Evolutionary conservation across 35 echinoderm and acorn worm genomes (phyloP).

Genomic region (Patiria miniata): DNA sequence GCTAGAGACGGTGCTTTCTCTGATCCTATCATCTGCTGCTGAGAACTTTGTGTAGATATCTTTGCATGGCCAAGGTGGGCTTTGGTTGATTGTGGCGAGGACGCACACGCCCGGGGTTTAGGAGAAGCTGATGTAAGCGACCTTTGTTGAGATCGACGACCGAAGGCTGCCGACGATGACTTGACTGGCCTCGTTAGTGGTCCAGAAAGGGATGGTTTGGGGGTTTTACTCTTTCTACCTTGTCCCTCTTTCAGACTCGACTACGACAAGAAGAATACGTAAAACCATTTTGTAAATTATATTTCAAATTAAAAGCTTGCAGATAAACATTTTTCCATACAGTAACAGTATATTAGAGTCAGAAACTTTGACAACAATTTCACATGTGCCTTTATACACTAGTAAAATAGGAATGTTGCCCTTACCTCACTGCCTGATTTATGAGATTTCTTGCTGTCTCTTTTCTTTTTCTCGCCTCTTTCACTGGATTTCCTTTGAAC

Average conservation of each 20-base stretch:
- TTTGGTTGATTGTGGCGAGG: background rate
- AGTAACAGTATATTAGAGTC: too few relatives aligned
- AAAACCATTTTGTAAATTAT: too few relatives aligned
- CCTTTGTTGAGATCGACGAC: background rate
- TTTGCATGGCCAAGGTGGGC: background rate
- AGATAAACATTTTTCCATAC: too few relatives aligned
- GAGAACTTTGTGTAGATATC: background rate
- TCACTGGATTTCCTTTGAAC: too few relatives aligned
- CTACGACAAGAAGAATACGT: too few relatives aligned
- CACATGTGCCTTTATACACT: too few relatives aligned
- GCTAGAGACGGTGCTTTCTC: background rate
- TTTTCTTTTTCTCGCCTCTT: background rate
- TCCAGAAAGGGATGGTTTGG: too few relatives aligned
- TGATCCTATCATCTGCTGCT: background rate
- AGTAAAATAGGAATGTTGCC: background rate
- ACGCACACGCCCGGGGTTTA: background rate
- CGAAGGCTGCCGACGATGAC: background rate
- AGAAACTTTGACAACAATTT: too few relatives aligned
- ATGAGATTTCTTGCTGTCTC: background rate
- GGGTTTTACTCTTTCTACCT: too few relatives aligned
- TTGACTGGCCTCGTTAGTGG: background rate
- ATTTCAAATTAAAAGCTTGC: too few relatives aligned
- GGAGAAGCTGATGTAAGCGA: background rate
- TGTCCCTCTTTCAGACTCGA: too few relatives aligned
- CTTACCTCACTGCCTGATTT: background rate